Evolutionary conservation across 2,797 vertebrate genomes (phyloP).

Genomic region (Remorina albescens): DNA sequence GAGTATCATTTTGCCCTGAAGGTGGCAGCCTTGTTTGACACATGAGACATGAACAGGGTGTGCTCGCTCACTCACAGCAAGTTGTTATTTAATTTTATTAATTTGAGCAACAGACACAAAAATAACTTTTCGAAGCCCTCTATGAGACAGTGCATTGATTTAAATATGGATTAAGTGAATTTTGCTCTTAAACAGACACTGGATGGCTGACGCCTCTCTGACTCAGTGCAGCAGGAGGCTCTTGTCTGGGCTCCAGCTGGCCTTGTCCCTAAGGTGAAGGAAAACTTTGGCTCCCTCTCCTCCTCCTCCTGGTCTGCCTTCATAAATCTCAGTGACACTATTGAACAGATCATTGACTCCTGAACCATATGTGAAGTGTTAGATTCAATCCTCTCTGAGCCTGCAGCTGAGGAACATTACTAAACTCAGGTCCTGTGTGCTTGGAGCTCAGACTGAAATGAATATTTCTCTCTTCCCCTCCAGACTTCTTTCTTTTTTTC

Average conservation of each 20-base stretch:
- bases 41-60: background rate
- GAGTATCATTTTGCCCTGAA: conserved; percentile 5
- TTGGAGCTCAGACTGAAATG: background rate
- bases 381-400: background rate
- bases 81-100: background rate
- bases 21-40: conserved; percentile 41
- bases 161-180: background rate
- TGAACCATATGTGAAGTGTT: background rate
- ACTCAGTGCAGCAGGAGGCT: background rate
- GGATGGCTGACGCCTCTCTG: background rate
- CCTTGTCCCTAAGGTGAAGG: background rate
- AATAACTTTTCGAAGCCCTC: background rate
- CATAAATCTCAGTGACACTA: conserved; percentile 8
- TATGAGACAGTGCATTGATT: background rate
- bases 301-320: conserved; percentile 2
- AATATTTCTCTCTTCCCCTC: background rate
- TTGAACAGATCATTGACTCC: background rate
- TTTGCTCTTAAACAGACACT: background rate
- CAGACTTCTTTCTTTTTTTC: background rate
- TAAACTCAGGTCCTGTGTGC: background rate
- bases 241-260: background rate
- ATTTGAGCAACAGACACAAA: too few relatives aligned
- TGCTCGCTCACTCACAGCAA: background rate
- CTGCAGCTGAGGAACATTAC: background rate
- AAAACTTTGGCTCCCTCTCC: background rate